A percentile compares a stretch with the other conserved stretches of the same genome.
Conservation (phyloP, 2,113 vertebrate genomes). For the mouse (Mus musculus) region GRCm39 chr13:53311501-53312000, state of each 20-base stretch:
- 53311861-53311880: background rate
- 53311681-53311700: background rate
- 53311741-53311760: background rate
- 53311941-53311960: background rate
- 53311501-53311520: no score
- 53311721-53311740: background rate
- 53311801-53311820: background rate
- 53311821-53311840: background rate
- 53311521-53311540: background rate
- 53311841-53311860: background rate
- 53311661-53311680: rapidly evolving
- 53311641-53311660: background rate
- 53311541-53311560: background rate
- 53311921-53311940: background rate
- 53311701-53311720: background rate
- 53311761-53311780: background rate
- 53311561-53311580: background rate
- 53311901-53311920: background rate
- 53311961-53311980: background rate
- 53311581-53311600: rapidly evolving
- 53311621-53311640: no score
- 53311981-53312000: background rate
- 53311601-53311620: background rate
- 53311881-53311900: background rate
- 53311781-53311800: background rate